Conservation (phyloP, 2,113 vertebrate species). For the Epinephelus fuscoguttatus region DNA sequence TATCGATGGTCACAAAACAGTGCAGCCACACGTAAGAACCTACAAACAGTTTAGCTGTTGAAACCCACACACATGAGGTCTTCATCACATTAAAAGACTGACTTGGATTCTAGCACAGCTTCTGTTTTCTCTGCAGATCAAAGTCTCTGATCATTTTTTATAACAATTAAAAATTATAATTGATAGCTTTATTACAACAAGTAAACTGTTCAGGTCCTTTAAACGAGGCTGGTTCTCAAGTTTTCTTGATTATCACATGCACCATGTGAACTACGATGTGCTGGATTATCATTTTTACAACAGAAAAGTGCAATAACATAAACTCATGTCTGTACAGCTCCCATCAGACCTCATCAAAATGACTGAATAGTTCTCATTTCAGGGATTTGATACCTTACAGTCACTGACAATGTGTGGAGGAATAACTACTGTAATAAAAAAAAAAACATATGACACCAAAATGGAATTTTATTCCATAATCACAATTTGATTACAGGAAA, state of each 20-base stretch:
- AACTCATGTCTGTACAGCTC: conserved; percentile 27
- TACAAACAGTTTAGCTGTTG: conserved; percentile 18
- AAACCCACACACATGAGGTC: neutral
- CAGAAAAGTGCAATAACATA: conserved; percentile 62
- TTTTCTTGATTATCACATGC: conserved; percentile 23
- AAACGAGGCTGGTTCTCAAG: conserved; percentile 29
- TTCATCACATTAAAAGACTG: neutral
- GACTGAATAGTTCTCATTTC: neutral
- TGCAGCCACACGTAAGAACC: conserved; percentile 17
- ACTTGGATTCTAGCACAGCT: neutral
- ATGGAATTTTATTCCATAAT: conserved; percentile 33
- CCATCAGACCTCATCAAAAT: neutral
- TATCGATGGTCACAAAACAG: conserved; percentile 6
- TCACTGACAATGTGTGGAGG: conserved; percentile 9
- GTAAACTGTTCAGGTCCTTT: conserved; percentile 28
- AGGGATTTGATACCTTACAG: conserved; percentile 23
- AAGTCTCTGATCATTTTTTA: conserved; percentile 4
- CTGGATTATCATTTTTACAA: conserved; percentile 16
- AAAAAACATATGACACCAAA: conserved; percentile 28
- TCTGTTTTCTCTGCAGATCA: neutral
- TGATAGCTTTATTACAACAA: conserved; percentile 17
- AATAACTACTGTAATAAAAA: conserved; percentile 15
- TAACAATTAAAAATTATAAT: conserved; percentile 8
- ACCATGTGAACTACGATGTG: conserved; percentile 5
- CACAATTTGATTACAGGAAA: conserved; percentile 45